phyloP scores from a whole-genome alignment of 92 coral and sea anemone genomes.

The Phenganax subtilis region DNA sequence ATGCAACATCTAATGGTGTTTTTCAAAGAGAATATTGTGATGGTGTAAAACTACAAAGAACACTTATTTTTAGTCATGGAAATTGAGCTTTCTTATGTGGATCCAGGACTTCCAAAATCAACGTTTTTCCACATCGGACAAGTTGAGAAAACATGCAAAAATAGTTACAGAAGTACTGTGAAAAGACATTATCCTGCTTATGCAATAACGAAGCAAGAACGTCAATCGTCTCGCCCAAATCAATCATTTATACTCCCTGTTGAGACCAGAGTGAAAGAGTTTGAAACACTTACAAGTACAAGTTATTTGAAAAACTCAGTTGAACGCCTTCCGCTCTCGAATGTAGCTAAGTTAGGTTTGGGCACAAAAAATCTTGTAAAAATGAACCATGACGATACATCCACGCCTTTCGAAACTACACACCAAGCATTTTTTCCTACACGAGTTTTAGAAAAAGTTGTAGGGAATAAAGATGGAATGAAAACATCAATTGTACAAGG shows the following conservation, averaged over 20 bases:
- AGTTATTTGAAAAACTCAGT: constrained; percentile 73
- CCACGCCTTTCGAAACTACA: constrained; percentile 77
- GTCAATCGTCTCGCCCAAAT: constrained; percentile 77
- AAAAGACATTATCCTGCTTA: constrained; percentile 85
- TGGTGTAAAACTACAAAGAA: not conserved
- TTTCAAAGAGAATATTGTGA: not conserved
- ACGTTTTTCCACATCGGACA: constrained; percentile 83
- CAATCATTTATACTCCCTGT: constrained; percentile 81
- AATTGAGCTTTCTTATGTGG: not conserved
- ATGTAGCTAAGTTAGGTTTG: constrained; percentile 42
- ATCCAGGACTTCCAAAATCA: constrained; percentile 28
- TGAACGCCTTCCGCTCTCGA: constrained; percentile 40
- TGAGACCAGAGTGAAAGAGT: constrained; percentile 68
- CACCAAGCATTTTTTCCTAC: constrained; percentile 91
- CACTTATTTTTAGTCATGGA: not conserved
- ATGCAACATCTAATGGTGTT: not conserved
- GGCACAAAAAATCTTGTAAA: constrained; percentile 74
- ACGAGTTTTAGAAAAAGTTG: constrained; percentile 62
- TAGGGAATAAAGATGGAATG: constrained; percentile 74
- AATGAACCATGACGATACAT: constrained; percentile 75
- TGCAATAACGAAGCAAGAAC: constrained; percentile 71
- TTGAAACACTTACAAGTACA: constrained; percentile 70
- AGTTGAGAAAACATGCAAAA: constrained; percentile 67
- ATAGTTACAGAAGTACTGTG: constrained; percentile 73
- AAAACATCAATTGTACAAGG: constrained; percentile 88